Evolutionary conservation across 1,140 invertebrate genomes (phyloP).

Genomic region (Drosophila nasuta): DNA sequence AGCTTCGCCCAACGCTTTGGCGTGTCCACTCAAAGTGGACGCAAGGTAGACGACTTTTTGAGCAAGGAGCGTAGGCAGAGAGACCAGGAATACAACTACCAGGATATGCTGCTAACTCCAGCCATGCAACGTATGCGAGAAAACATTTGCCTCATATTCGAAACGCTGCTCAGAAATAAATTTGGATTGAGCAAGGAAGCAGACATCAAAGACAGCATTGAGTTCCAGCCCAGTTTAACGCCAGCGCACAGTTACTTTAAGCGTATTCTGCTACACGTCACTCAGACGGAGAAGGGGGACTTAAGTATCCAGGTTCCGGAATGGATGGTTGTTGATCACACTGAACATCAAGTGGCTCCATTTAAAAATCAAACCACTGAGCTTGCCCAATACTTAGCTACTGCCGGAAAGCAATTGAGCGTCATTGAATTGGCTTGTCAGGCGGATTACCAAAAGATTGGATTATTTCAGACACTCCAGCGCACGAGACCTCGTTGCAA

Average conservation of each 20-base stretch:
- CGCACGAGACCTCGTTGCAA: neutral
- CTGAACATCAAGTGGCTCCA: constrained; percentile 57
- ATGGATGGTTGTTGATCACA: constrained; percentile 68
- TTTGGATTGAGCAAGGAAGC: constrained; percentile 42
- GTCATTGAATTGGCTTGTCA: constrained; percentile 52
- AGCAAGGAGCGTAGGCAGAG: constrained; percentile 54
- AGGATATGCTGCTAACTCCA: constrained; percentile 18
- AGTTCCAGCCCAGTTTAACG: constrained; percentile 70
- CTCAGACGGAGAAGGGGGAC: constrained; percentile 19
- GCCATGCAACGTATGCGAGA: constrained; percentile 57
- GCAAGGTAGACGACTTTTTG: constrained; percentile 58
- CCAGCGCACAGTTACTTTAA: constrained; percentile 77
- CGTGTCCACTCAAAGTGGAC: constrained; percentile 26
- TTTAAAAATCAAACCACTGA: constrained; percentile 52
- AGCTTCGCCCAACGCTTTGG: constrained; percentile 84
- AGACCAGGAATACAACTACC: constrained; percentile 48
- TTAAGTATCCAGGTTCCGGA: constrained; percentile 56
- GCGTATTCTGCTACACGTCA: constrained; percentile 53
- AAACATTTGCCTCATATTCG: constrained; percentile 59
- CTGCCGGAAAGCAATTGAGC: constrained; percentile 22
- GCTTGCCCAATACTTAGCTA: constrained; percentile 41
- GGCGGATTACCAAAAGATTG: constrained; percentile 43
- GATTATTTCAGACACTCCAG: constrained; percentile 47
- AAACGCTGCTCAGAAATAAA: constrained; percentile 53
- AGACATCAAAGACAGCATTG: constrained; percentile 46